Evolutionary conservation across 2,888 invertebrate species (phyloP).

Genomic region (Endotricha flammealis): DNA sequence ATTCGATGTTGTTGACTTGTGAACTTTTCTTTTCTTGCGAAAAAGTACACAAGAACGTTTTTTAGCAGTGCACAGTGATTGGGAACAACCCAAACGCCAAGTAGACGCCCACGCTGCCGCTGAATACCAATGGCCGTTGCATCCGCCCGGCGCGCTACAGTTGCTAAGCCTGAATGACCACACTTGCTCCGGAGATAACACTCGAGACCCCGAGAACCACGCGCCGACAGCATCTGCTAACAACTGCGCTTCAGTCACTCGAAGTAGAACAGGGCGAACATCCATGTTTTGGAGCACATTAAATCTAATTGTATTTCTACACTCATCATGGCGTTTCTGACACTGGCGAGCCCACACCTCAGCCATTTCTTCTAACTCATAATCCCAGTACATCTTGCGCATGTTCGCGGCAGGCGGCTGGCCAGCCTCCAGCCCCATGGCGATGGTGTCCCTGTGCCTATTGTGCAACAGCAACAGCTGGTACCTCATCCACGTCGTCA

Average conservation of each 20-base stretch:
- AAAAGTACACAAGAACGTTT: conserved; percentile 51
- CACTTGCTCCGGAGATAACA: conserved; percentile 52
- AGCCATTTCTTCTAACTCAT: conserved; percentile 65
- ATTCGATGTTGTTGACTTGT: conserved; percentile 6
- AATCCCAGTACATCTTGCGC: conserved; percentile 75
- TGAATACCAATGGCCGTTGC: conserved; percentile 66
- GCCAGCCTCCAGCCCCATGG: conserved; percentile 64
- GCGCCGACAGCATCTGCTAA: conserved; percentile 64
- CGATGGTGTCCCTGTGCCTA: conserved; percentile 65
- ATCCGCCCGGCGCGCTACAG: conserved; percentile 62
- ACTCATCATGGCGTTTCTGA: conserved; percentile 70
- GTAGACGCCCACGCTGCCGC: conserved; percentile 69
- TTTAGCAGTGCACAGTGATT: conserved; percentile 57
- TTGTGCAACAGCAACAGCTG: conserved; percentile 64
- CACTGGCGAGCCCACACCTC: conserved; percentile 72
- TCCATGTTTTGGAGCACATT: conserved; percentile 70
- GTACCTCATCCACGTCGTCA: conserved; percentile 69
- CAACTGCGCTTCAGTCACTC: conserved; percentile 63
- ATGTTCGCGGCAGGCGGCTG: conserved; percentile 71
- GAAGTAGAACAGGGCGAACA: conserved; percentile 54
- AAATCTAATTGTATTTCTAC: conserved; percentile 62
- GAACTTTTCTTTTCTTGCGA: conserved; percentile 39
- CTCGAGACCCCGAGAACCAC: conserved; percentile 66
- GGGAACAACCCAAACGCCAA: conserved; percentile 66
- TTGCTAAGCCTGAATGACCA: conserved; percentile 57